These are phyloP conservation scores for Cercopithecus petaurista DNA, from an alignment of 2,797 vertebrate genomes.

Conservation along the genomic window DNA sequence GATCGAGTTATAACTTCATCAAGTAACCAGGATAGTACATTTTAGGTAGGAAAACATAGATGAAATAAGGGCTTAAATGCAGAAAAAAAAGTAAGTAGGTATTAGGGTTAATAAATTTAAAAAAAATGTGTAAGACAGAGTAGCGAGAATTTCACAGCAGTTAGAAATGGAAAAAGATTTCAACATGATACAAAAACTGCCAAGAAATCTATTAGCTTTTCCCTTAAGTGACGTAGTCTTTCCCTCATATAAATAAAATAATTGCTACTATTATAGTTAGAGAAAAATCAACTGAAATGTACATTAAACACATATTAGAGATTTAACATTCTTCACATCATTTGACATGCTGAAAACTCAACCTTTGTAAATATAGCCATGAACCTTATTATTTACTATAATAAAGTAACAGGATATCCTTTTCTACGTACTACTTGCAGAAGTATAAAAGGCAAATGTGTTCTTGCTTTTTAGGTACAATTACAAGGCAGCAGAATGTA, in stretches of 20 bases:
- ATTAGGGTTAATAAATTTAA: background rate
- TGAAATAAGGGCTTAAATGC: background rate
- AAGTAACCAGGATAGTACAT: background rate
- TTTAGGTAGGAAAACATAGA: background rate
- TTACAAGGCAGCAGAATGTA: background rate
- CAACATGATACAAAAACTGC: conserved; percentile 32
- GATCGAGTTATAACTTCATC: background rate
- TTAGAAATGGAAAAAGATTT: conserved; percentile 38
- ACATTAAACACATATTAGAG: conserved; percentile 56
- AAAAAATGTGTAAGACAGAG: background rate
- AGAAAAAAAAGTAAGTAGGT: background rate
- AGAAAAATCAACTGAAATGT: conserved; percentile 59
- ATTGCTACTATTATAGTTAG: conserved; percentile 36
- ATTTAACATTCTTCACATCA: conserved; percentile 57
- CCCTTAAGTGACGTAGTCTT: background rate
- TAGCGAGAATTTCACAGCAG: background rate
- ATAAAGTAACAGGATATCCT: conserved; percentile 37
- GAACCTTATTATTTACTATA: conserved; percentile 62
- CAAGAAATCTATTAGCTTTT: conserved; percentile 51
- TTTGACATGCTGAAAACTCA: conserved; percentile 45
- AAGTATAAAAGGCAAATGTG: conserved; percentile 41
- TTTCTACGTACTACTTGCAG: background rate
- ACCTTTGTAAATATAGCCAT: conserved; percentile 39
- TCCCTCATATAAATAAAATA: conserved; percentile 55
- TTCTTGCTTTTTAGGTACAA: conserved; percentile 11